Evolutionary conservation across 2,113 vertebrate species (phyloP).

Genomic region (Microcebus jonahi): DNA sequence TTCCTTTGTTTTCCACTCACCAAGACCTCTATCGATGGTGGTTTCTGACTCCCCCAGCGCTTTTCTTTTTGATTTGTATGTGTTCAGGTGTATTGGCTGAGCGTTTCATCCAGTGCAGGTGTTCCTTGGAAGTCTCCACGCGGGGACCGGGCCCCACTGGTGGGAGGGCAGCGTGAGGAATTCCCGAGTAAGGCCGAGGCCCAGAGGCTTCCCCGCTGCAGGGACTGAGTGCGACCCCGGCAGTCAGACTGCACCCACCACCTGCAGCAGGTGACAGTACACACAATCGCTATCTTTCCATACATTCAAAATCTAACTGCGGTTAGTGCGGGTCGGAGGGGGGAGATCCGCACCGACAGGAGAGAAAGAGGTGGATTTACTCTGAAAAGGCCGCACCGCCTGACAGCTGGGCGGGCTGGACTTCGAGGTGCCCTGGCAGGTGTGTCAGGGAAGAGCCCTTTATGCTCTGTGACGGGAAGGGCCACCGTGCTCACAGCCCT

Average conservation of each 20-base stretch:
- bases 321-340: background rate
- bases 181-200: background rate
- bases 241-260: accelerated
- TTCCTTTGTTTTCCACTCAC: background rate
- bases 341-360: accelerated
- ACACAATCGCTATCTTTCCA: background rate
- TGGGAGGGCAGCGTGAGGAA: background rate
- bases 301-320: background rate
- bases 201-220: accelerated
- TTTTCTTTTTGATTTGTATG: background rate
- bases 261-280: background rate
- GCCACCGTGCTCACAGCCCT: background rate
- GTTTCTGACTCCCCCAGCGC: background rate
- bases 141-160: accelerated
- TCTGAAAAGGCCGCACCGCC: background rate
- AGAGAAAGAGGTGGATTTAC: background rate
- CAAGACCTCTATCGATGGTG: background rate
- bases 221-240: accelerated
- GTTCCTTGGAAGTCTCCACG: background rate
- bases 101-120: background rate
- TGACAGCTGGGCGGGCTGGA: background rate
- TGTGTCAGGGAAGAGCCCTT: background rate
- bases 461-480: background rate
- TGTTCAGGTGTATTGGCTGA: background rate
- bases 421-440: background rate